Evolutionary conservation across 2,888 invertebrate species (phyloP), one percentile per base, ranked within the genome.

Genomic region (Synanthedon andrenaeformis): DNA sequence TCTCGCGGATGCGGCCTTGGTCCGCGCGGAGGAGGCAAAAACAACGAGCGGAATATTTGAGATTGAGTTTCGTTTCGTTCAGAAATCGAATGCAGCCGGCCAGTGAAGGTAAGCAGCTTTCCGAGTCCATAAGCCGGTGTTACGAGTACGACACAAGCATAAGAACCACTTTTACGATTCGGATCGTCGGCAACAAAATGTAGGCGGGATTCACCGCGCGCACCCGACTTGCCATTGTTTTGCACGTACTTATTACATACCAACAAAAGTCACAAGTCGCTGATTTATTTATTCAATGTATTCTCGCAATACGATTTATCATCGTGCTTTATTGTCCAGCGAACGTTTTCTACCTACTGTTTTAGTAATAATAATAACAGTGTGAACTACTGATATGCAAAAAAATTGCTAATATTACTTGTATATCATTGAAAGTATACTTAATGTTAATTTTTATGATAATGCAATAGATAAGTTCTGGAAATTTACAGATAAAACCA

Each of bases 81-180:
- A 62, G 65, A 63, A 66, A 68, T 63, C 60, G 63, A 67, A 63
- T 58, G 62, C 66, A 67, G 67, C 63, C 67, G 67, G 65, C 62
- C 62, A 62, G 66, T 65, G 80, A 85, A 85, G 86, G 84, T 65
- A 79, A 83, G 76, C 85, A 63, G 74, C 82, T 82, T 83, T 82
- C 73, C 60, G 59, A 51, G 54, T 70, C 61, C 61, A 59, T 67
- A 70, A 75, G 72, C 69, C 65, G 64, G 64, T 64, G 61, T 66
- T 66, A 60, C 62, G 57, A 63, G 57, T 62, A 49, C 55, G 52
- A 56, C 58, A 58, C 58, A 53, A 56, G 57, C 57, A 57, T 56
- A 59, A 54, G 51, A 45, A 45, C 55, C 57, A 59, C 62, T 70
- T 73, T 70, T 72, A 69, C 64, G 62, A 65, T 63, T 58, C 53